Conservation (phyloP, 2,888 invertebrate genomes). For the Euphydryas editha region DNA sequence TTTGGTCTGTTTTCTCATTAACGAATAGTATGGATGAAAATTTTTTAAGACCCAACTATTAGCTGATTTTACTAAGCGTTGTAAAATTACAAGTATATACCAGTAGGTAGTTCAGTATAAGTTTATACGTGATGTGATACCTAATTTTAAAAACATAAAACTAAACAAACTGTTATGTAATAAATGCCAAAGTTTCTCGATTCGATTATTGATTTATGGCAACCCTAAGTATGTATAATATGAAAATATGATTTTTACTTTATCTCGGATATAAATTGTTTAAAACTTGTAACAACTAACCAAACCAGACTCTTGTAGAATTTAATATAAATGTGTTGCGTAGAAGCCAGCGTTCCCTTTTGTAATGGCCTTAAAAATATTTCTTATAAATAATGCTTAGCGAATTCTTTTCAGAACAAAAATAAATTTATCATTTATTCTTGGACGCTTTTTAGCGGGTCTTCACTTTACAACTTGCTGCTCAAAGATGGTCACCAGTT, state of each 20-base stretch:
- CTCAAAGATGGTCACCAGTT: no score
- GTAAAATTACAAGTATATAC: no score
- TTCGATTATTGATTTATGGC: background rate
- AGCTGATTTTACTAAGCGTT: no score
- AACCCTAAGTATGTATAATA: background rate
- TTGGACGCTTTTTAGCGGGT: background rate
- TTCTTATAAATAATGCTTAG: background rate
- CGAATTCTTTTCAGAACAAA: background rate
- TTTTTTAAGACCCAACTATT: no score
- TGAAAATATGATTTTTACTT: background rate
- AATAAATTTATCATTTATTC: background rate
- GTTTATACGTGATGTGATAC: no score
- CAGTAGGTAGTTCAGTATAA: no score
- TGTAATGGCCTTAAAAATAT: background rate
- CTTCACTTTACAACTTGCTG: no score
- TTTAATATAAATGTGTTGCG: slow-evolving; percentile 14
- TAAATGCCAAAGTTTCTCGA: no score
- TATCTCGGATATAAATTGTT: slow-evolving; percentile 17
- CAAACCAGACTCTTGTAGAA: background rate
- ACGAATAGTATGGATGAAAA: no score
- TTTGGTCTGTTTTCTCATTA: no score
- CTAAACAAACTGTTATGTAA: no score
- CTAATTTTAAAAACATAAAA: no score
- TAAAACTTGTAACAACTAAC: background rate
- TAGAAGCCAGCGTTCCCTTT: background rate